Evolutionary conservation across 2,888 invertebrate genomes (phyloP), one percentile per base, ranked within the genome.

Genomic region (Archaeoteleia sp.): DNA sequence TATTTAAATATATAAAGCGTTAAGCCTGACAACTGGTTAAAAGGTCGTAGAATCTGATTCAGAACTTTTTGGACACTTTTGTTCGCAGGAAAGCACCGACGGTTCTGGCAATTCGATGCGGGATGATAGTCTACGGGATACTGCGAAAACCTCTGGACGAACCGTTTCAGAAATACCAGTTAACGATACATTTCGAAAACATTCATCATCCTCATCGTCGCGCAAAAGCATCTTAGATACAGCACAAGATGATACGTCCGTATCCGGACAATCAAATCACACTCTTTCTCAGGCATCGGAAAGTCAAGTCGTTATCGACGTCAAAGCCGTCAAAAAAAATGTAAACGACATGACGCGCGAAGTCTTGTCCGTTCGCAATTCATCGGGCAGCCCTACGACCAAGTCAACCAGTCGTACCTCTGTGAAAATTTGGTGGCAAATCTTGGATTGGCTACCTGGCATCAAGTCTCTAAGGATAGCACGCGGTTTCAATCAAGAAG

Each of bases 361-460:
- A 12, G 2, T 30, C 5, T 15, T 35, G 20, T 14, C 20, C 4
- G 10, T 45, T 2, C 25, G 27, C 7, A 40, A 12, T 34, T 53
- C 61, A 14, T 17, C 51, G 20, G 35, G 51, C 30, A 39, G 2
- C 7, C n/a, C 14, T 17, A 35, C 40, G 0, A 13, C 35, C 1
- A 61, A 40, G 34, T 37, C 48, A 8, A 9, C 7, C 17, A 7
- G 43, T 30, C 43, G 39, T 5, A 57, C 7, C 20, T 49, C 72
- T 0, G 66, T 53, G 7, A 77, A 78, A 25, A 81, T 80, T 32
- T 81, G 82, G 80, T 82, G 83, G 82, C 70, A 75, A 1, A 39
- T 82, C 1, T 71, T 84, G 14, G 76, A 80, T 43, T 84, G 82
- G 82, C 58, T 83, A 4, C 80, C 83, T 0, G 74, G 75, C 2